Conservation (phyloP, 2,113 vertebrate genomes). For the Menura novaehollandiae region DNA sequence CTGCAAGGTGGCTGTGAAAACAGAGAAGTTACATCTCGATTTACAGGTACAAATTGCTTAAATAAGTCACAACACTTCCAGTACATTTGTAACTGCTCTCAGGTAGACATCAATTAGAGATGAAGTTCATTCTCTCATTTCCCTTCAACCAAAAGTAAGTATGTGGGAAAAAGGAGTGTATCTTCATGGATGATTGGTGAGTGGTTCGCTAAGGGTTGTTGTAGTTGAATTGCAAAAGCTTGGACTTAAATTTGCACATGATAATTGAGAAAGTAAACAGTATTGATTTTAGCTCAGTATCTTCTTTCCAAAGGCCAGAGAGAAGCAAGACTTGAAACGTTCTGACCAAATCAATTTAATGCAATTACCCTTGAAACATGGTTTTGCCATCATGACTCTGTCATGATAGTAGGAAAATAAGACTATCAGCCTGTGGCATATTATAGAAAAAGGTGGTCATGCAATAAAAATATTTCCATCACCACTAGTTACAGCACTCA, state of each 20-base stretch:
- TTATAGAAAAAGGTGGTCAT: background rate
- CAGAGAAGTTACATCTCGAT: background rate
- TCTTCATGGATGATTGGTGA: background rate
- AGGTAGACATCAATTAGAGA: background rate
- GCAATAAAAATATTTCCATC: background rate
- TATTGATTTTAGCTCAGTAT: conserved; percentile 40
- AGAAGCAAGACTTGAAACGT: background rate
- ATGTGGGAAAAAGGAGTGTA: background rate
- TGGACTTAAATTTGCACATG: background rate
- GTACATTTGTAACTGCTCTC: background rate
- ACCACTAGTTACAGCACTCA: background rate
- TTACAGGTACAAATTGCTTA: background rate
- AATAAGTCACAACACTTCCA: background rate
- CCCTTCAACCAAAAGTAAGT: background rate
- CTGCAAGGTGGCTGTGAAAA: background rate
- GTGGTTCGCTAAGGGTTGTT: background rate
- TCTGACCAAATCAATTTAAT: conserved; percentile 8
- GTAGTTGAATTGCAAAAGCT: background rate
- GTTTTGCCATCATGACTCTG: background rate
- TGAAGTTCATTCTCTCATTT: background rate
- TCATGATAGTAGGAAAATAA: background rate
- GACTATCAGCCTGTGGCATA: background rate
- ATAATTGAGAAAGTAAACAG: conserved; percentile 33
- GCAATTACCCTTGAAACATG: background rate
- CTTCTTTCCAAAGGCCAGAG: background rate